These are phyloP conservation scores for Typhlomys cinereus DNA, from an alignment of 2,113 vertebrate genomes.

Conservation along the genomic window DNA sequence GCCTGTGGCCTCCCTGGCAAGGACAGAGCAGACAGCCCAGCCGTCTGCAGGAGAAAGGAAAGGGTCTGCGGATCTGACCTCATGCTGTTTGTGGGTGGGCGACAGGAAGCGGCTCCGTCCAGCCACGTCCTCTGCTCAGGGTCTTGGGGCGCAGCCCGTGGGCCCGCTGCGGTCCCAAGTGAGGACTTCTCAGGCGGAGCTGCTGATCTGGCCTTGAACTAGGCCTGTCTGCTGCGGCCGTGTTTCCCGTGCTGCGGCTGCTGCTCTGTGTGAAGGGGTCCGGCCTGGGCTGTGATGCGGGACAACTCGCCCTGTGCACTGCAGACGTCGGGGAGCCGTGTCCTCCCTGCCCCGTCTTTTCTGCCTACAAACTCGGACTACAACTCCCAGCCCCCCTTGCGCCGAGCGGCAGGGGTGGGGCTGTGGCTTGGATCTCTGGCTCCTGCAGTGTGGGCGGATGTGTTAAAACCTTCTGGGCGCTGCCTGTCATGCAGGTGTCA, in stretches of 20 bases:
- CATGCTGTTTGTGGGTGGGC: not conserved
- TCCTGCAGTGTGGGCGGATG: not conserved
- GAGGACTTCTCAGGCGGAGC: not conserved
- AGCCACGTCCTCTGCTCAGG: not conserved
- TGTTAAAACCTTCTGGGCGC: not conserved
- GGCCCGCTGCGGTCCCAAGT: rapidly evolving
- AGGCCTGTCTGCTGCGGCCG: not conserved
- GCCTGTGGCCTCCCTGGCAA: not conserved
- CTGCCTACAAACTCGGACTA: not conserved
- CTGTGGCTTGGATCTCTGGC: not conserved
- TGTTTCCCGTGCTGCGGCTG: no score
- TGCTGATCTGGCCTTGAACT: not conserved
- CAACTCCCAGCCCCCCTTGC: not conserved
- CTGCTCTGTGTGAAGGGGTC: not conserved
- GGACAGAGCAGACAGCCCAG: not conserved
- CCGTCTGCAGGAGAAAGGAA: not conserved
- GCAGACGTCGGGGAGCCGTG: not conserved
- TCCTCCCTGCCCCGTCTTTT: not conserved
- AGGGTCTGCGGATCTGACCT: rapidly evolving
- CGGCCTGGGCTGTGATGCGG: not conserved
- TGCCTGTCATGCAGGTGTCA: no score
- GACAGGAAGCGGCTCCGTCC: not conserved
- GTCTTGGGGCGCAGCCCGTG: not conserved
- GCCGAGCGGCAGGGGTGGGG: not conserved
- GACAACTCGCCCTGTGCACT: no score